These are phyloP conservation scores for Echinops telfairi DNA, from an alignment of 2,113 vertebrate genomes.

Conservation along the genomic window DNA sequence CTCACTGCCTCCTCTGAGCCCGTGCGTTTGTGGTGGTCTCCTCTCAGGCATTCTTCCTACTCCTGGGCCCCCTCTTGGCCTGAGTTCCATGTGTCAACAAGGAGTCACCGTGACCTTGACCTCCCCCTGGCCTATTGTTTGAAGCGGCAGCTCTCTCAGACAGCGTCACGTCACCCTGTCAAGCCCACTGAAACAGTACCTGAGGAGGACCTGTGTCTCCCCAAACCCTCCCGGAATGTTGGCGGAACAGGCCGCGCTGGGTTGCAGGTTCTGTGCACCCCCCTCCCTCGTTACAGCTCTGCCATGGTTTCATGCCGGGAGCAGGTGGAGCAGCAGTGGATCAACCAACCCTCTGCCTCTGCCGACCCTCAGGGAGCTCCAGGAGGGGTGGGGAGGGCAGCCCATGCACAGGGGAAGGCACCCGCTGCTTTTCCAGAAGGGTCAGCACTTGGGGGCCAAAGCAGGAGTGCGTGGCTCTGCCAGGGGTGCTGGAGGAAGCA, in stretches of 20 bases:
- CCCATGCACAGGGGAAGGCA: too few species aligned
- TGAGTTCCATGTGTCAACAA: neutral
- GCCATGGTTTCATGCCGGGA: neutral
- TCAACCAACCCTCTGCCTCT: too few species aligned
- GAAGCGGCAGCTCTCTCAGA: neutral
- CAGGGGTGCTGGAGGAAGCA: neutral
- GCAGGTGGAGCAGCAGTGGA: neutral
- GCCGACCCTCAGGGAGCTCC: neutral
- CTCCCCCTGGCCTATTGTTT: neutral
- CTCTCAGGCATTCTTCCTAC: neutral
- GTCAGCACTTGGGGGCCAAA: neutral
- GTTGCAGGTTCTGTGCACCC: neutral
- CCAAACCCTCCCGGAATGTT: neutral
- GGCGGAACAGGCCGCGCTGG: neutral
- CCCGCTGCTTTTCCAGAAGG: neutral
- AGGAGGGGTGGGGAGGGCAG: fast-evolving
- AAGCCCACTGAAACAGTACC: neutral
- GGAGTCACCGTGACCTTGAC: neutral
- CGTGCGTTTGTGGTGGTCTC: neutral
- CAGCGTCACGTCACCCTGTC: neutral
- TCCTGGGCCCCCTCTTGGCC: neutral
- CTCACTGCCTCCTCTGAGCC: neutral
- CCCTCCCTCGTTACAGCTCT: neutral
- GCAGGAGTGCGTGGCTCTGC: neutral
- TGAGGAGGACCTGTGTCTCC: neutral